Evolutionary conservation across 1,140 invertebrate genomes (phyloP).

Genomic region (Mercenaria mercenaria): DNA sequence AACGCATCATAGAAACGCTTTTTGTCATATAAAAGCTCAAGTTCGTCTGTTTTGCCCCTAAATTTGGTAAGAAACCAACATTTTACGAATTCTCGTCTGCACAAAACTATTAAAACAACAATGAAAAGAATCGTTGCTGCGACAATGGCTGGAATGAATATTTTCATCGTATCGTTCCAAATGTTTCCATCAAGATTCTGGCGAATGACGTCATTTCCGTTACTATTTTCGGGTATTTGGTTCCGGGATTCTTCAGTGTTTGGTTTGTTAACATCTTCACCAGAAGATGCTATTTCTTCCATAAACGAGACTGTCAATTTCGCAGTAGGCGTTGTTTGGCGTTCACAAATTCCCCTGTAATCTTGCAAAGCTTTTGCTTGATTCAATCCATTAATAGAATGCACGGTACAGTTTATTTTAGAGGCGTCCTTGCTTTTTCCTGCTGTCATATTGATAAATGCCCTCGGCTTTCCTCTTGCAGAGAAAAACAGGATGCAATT

Average conservation of each 20-base stretch:
- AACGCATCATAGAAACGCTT: constrained; percentile 56
- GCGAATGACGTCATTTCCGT: neutral
- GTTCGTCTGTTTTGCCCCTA: constrained; percentile 18
- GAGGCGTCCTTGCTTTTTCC: neutral
- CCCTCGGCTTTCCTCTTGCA: neutral
- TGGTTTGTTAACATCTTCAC: neutral
- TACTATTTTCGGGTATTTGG: neutral
- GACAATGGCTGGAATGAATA: constrained; percentile 53
- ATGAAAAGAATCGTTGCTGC: constrained; percentile 24
- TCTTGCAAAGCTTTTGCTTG: neutral
- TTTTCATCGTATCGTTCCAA: constrained; percentile 31
- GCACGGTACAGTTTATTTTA: neutral
- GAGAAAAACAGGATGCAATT: constrained; percentile 57
- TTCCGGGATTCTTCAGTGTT: neutral
- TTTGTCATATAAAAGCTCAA: constrained; percentile 53
- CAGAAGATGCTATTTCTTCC: neutral
- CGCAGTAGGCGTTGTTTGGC: neutral
- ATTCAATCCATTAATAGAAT: neutral
- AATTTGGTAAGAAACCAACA: constrained; percentile 60
- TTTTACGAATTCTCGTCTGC: constrained; percentile 47
- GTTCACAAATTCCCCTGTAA: neutral
- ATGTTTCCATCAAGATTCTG: neutral
- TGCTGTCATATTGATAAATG: constrained; percentile 29
- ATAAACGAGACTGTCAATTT: neutral
- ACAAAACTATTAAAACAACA: constrained; percentile 24